Base-by-base conservation (phyloP, 2,113 vertebrate species). In the Lamprotornis superbus region DNA sequence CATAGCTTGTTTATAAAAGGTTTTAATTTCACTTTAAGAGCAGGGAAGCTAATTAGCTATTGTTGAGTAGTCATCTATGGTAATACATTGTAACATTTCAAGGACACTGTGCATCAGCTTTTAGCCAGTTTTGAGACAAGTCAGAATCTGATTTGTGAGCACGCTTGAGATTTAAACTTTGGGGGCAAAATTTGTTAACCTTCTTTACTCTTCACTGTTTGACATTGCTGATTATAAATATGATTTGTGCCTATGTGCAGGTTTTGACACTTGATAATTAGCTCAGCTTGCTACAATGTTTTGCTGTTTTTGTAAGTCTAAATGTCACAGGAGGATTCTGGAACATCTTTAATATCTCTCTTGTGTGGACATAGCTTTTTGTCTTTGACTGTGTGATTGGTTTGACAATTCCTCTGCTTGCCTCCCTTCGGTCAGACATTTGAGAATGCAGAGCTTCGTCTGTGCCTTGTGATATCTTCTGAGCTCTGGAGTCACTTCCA, bases 21-120 rank as follows among this genome's bases (percentile, higher is more conserved):
- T 56, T 91, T 95, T 93, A 53, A 95, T 96, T 93, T 96, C 59
- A 64, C 85, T 90, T 70, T 67, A 83, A 82, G 59, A 93, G 57
- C 37, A 22, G 87, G n/a, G 61, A 8, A 74, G 42, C 78, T 92
- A 67, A 95, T 96, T 91, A 87, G 47, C 56, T 81, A 1, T 13
- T 53, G 56, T 76, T n/a, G 71, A 80, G n/a, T 63, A 84, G 83
- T 96, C 64, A 77, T 69, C 77, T 37, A 12, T 83, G n/a, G 39
- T 59, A 94, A 83, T 81, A n/a, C 8, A 59, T 47, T 95, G 44
- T 88, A 93, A 81, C 64, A 55, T 79, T 94, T 95, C 82, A 93
- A 91, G 87, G 87, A 85, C 49, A 73, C 42, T 4, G 8, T 59
- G 2, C 65, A 64, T 73, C 50, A 60, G 21, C 4, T 76, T 90